phyloP scores from a whole-genome alignment of 2,113 vertebrate species.

The Corvus hawaiiensis region DNA sequence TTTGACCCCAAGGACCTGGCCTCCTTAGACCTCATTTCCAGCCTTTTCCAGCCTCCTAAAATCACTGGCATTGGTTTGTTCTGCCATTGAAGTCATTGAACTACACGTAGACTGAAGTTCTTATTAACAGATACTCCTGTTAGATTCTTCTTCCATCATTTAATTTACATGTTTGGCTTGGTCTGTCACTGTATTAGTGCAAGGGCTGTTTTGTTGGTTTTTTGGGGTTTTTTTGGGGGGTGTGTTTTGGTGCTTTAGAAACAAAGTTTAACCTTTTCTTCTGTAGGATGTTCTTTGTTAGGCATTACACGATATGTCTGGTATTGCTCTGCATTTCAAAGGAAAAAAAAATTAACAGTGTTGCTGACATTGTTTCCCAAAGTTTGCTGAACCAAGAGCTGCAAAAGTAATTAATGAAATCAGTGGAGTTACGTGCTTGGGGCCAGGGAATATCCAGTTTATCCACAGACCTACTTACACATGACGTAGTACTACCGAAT shows the following conservation, averaged over 20 bases:
- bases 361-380: background rate
- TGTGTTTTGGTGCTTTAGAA: background rate
- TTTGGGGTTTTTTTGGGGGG: background rate
- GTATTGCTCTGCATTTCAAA: background rate
- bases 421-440: background rate
- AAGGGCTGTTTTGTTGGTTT: background rate
- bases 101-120: background rate
- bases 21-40: background rate
- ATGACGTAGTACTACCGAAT: background rate
- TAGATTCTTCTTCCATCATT: background rate
- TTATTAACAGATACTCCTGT: background rate
- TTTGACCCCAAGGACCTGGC: background rate
- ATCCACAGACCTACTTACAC: background rate
- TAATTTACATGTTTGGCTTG: background rate
- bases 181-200: background rate
- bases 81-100: background rate
- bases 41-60: background rate
- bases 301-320: background rate
- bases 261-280: background rate
- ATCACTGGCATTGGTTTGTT: background rate
- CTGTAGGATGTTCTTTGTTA: background rate
- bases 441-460: background rate
- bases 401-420: background rate
- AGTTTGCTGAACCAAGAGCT: background rate
- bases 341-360: background rate